These are phyloP conservation scores for Zophobas atratus DNA, from an alignment of 1,140 invertebrate species.

Conservation along the genomic window DNA sequence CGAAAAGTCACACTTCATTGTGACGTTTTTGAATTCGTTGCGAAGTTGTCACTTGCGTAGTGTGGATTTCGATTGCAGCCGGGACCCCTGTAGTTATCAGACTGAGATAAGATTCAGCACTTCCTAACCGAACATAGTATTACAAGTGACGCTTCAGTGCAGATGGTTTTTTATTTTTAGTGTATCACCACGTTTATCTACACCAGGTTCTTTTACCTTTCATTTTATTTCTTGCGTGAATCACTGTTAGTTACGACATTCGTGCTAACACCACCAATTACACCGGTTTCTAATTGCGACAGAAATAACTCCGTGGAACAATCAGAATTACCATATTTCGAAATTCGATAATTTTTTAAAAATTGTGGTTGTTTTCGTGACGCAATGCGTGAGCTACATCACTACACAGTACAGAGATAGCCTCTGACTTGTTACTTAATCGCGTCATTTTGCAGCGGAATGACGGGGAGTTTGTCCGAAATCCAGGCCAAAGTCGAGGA, in stretches of 20 bases:
- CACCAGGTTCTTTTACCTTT: slow-evolving; percentile 30
- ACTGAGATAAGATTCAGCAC: slow-evolving; percentile 25
- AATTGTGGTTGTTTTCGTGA: too few species aligned
- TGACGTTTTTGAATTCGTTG: slow-evolving; percentile 20
- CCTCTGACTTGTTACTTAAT: not conserved
- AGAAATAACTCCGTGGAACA: not conserved
- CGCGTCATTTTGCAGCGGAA: too few species aligned
- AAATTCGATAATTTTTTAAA: not conserved
- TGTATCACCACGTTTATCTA: slow-evolving; percentile 26
- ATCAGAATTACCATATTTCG: too few species aligned
- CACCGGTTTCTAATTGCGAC: slow-evolving; percentile 8
- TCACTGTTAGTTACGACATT: slow-evolving; percentile 11
- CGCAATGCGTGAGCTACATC: slow-evolving; percentile 19
- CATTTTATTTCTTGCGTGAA: slow-evolving; percentile 21
- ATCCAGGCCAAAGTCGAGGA: slow-evolving; percentile 74
- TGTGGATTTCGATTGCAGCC: not conserved
- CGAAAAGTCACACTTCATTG: slow-evolving; percentile 9
- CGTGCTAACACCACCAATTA: slow-evolving; percentile 1
- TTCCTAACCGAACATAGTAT: slow-evolving; percentile 27
- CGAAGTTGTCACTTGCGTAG: slow-evolving; percentile 16
- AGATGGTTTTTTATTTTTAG: slow-evolving; percentile 42
- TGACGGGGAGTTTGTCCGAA: slow-evolving; percentile 43
- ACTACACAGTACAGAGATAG: slow-evolving; percentile 6
- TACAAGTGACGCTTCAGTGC: slow-evolving; percentile 35
- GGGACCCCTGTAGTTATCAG: slow-evolving; percentile 27